Evolutionary conservation across 2,888 invertebrate genomes (phyloP), one percentile per base, ranked within the genome.

Genomic region (Drosophila tanythrix): DNA sequence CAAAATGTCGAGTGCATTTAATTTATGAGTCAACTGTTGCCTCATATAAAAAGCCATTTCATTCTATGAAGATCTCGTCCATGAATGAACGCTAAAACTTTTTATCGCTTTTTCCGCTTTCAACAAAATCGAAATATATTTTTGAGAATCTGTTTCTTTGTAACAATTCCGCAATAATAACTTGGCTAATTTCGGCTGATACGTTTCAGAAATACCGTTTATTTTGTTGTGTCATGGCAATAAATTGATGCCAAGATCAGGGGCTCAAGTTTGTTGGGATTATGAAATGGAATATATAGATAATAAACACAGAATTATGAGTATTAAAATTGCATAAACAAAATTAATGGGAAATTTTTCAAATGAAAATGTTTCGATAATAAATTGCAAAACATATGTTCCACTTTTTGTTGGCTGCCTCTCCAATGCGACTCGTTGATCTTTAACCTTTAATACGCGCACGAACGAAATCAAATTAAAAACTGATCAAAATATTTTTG

Each of bases 401-500:
- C 2, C 38, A 62, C 29, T 48, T 59, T 46, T 40, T 7, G 31
- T 29, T 70, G n/a, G 53, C 38, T 46, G 21, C 53, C 52, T 21
- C 36, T 43, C 15, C 33, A 52, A 56, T 60, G 58, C 43, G 48
- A 56, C 43, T 50, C 15, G 15, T 57, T 69, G 43, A 81, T 70
- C 73, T 79, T 64, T 73, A 70, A 70, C 73, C 63, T 79, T 81
- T 68, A 51, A 38, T 21, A 58, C 53, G 56, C 64, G 60, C 81
- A 66, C 66, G 66, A 70, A 70, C 51, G 25, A 63, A 74, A 76
- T 83, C 79, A 75, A 90, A 86, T 86, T 90, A 86, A 86, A 88
- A 75, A 82, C 70, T 76, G 71, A 89, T 85, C 80, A 85, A 85
- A 74, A 88, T 90, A 74, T 70, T 78, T 90, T 74, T 90, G 68